A percentile compares a stretch with the other conserved stretches of the same genome.
Conservation (phyloP, 2,888 invertebrate genomes). For the Caenorhabditis macrosperma region DNA sequence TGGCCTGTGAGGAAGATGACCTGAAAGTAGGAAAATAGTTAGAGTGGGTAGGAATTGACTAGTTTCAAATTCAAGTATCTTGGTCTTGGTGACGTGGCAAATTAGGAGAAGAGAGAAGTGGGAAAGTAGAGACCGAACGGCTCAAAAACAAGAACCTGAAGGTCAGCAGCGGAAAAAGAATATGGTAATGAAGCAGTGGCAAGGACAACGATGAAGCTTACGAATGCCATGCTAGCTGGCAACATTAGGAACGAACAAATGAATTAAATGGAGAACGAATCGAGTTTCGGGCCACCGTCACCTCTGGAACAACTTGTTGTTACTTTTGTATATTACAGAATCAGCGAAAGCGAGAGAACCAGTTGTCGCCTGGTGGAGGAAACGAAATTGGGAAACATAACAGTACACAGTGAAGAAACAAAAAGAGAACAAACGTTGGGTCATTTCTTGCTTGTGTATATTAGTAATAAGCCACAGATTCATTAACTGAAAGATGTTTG, state of each 20-base stretch:
- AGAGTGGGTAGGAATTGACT: constrained; percentile 1
- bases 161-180: background rate
- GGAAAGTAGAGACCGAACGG: background rate
- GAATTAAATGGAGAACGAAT: constrained; percentile 10
- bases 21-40: constrained; percentile 21
- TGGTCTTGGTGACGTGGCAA: no score
- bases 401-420: constrained; percentile 26
- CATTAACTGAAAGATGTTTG: no score
- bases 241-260: constrained; percentile 17
- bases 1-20: background rate
- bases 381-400: constrained; percentile 48
- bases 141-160: constrained; percentile 6
- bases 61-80: constrained; percentile 16
- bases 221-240: no score
- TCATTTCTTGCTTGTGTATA: background rate
- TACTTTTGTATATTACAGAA: constrained; percentile 31
- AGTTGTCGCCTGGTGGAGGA: no score
- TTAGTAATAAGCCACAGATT: background rate
- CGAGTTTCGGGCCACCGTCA: constrained; percentile 5
- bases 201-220: background rate
- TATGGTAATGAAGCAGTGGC: constrained; percentile 11
- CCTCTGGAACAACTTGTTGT: constrained; percentile 37
- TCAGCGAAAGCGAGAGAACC: constrained; percentile 23
- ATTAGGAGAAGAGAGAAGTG: background rate
- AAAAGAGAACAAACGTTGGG: constrained; percentile 9